A percentile compares a stretch with the other conserved stretches of the same genome.
phyloP scores from a whole-genome alignment of 1,140 invertebrate genomes.

The Scaptodrosophila lebanonensis region DNA sequence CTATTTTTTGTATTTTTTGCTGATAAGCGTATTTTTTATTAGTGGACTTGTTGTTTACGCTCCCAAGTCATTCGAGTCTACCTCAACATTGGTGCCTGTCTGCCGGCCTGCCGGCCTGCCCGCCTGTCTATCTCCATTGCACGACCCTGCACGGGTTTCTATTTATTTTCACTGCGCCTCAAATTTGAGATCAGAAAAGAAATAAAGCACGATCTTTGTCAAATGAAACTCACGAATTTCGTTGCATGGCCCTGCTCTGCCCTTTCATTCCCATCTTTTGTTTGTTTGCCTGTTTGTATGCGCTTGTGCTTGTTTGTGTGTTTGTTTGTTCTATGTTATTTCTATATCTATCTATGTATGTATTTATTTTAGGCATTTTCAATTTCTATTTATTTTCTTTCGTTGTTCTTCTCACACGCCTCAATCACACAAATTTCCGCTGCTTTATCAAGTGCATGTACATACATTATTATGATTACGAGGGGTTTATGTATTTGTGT shows the following conservation, averaged over 20 bases:
- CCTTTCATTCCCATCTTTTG: too few relatives aligned
- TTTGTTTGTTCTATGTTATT: conserved; percentile 11
- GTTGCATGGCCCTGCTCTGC: too few relatives aligned
- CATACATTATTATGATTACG: conserved; percentile 4
- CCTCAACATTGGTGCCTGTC: too few relatives aligned
- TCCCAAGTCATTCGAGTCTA: too few relatives aligned
- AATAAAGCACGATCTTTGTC: too few relatives aligned
- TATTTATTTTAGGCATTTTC: conserved; percentile 21
- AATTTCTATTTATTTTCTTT: conserved; percentile 2
- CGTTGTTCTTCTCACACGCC: neutral
- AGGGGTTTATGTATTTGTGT: conserved; percentile 4
- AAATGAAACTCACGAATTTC: too few relatives aligned
- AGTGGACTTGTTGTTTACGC: too few relatives aligned
- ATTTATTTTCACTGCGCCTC: neutral
- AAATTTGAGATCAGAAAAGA: conserved; percentile 1
- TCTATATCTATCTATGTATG: conserved; percentile 9
- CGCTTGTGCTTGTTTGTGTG: conserved; percentile 1
- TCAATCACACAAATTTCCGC: conserved; percentile 8
- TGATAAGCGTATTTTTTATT: too few relatives aligned
- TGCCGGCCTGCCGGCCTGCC: too few relatives aligned
- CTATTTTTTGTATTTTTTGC: too few relatives aligned
- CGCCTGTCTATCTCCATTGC: too few relatives aligned
- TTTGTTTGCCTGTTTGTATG: neutral
- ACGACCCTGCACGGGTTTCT: too few relatives aligned
- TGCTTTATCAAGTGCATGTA: conserved; percentile 44